Conservation (phyloP, 2,888 invertebrate genomes). For the Abscondita cerata region DNA sequence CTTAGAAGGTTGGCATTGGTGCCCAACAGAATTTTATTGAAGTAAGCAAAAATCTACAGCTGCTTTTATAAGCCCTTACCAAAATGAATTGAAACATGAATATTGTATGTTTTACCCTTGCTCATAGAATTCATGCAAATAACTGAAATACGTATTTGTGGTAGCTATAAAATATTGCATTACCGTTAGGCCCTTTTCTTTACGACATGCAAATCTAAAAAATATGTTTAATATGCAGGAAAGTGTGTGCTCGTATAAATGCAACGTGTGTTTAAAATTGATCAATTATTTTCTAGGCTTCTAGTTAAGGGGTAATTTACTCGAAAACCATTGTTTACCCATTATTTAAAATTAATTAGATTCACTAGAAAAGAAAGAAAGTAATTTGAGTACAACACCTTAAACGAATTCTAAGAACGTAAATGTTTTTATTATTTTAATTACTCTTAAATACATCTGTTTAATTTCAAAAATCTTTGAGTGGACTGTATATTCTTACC, state of each 20-base stretch:
- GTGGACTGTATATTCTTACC: no score
- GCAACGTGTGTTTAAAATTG: no score
- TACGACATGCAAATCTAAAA: neutral
- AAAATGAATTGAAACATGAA: constrained; percentile 25
- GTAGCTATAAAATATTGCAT: constrained; percentile 6
- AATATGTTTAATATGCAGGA: neutral
- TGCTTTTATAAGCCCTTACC: constrained; percentile 13
- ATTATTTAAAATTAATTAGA: no score
- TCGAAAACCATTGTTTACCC: no score
- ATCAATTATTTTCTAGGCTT: no score
- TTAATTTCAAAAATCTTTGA: no score
- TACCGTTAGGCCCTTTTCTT: neutral
- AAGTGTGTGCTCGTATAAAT: neutral
- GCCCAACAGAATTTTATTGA: constrained; percentile 29
- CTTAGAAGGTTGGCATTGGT: constrained; percentile 10
- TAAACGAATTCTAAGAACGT: no score
- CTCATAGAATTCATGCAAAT: constrained; percentile 26
- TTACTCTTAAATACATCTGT: no score
- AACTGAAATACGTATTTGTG: constrained; percentile 6
- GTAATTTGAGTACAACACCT: no score
- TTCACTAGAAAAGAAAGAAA: no score
- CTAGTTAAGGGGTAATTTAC: no score
- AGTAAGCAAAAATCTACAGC: constrained; percentile 27
- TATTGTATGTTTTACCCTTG: constrained; percentile 25
- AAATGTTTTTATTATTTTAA: no score